Conservation (phyloP, 2,113 vertebrate species). For the Platysteira castanea region DNA sequence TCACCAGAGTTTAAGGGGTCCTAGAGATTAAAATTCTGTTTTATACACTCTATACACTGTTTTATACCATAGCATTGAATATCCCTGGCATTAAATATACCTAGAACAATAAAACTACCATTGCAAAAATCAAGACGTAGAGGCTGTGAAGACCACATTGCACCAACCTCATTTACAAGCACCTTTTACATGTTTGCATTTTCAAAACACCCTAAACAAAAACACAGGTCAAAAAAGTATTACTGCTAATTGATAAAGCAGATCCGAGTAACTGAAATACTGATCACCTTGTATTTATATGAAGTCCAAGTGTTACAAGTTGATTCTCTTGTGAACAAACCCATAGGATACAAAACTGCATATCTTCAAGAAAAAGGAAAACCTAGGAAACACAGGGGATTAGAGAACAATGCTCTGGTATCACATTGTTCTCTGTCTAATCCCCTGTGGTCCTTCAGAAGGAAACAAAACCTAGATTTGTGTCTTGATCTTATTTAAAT, state of each 20-base stretch:
- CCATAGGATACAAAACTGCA: not conserved
- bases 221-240: not conserved
- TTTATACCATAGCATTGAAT: not conserved
- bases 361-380: not conserved
- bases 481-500: not conserved
- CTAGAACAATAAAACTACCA: not conserved
- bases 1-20: slow-evolving; percentile 95
- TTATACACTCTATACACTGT: not conserved
- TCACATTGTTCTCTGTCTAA: not conserved
- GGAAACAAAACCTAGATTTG: not conserved
- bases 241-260: not conserved
- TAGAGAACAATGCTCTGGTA: not conserved
- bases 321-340: not conserved
- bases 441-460: not conserved
- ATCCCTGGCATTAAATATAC: not conserved
- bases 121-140: not conserved
- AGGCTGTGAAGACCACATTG: not conserved
- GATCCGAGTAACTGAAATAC: not conserved
- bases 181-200: not conserved
- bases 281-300: not conserved
- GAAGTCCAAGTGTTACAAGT: not conserved
- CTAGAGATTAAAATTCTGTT: slow-evolving; percentile 67
- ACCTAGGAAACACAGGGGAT: not conserved
- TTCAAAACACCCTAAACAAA: not conserved
- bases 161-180: not conserved